Evolutionary conservation across 2,113 vertebrate genomes (phyloP), one percentile per base, ranked within the genome.

Genomic region (Azemiops feae): DNA sequence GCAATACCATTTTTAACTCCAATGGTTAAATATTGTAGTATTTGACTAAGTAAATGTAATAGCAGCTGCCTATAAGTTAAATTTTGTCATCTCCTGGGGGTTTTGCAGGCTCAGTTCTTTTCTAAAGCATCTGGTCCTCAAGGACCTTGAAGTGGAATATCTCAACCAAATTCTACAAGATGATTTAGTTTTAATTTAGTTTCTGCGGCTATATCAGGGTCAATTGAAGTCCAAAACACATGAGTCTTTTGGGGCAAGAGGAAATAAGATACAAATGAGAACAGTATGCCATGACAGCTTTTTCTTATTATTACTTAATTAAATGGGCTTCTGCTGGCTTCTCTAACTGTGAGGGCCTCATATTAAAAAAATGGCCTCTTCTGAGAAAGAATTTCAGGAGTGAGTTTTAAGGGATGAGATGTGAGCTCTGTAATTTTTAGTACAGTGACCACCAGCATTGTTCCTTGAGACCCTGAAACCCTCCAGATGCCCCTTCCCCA

Each of bases 61-160:
- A 50, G 2, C 64, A 92, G 52, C 43, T 91, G n/a, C 55, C 89
- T 53, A 91, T 64, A 3, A 22, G 14, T 58, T 58, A 89, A 50
- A 86, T 93, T 27, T 18, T 34, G 45, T n/a, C 57, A 25, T 52
- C 86, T 47, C 92, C 27, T n/a, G 4, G 85, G 60, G 47, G 34
- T 47, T 27, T 50, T 30, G 3, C 1, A 30, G 43, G n/a, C 5
- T 5, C 93, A 0, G 0, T 10, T 45, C 69, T 64, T 57, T 0
- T 0, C 0, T 12, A 47, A 47, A 92, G 20, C 5, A 14, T 57
- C 81, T 39, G 0, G 60, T 12, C 89, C 27, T 91, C 12, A 55
- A 92, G 90, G 55, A 90, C 57, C 10, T 60, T 30, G 8, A 0
- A 85, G 4, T 3, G 18, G 69, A 14, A 54, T 57, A 30, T 1